These are phyloP conservation scores for Alauda arvensis DNA, from an alignment of 2,797 vertebrate genomes.

Conservation along the genomic window DNA sequence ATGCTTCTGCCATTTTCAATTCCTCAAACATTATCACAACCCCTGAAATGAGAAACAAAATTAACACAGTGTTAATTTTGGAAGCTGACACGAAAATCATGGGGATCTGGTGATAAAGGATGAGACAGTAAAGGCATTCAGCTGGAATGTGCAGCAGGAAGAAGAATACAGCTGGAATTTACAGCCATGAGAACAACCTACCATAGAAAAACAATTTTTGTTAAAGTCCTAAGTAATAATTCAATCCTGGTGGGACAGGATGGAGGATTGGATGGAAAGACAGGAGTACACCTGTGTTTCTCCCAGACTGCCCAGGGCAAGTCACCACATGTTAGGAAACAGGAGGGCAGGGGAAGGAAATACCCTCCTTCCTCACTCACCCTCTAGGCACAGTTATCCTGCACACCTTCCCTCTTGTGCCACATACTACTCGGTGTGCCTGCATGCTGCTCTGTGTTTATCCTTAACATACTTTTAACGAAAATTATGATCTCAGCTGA, in stretches of 20 bases:
- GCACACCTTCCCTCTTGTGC: not conserved
- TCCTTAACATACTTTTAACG: not conserved
- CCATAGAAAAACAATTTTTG: not conserved
- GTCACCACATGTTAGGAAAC: not conserved
- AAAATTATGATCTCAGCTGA: not conserved
- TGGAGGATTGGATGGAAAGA: not conserved
- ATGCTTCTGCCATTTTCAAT: not conserved
- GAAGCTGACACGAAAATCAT: not conserved
- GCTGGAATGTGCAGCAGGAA: not conserved
- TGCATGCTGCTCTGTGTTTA: not conserved
- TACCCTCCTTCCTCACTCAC: not conserved
- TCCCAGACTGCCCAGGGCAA: not conserved
- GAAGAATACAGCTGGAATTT: slow-evolving; percentile 13
- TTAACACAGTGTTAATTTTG: not conserved
- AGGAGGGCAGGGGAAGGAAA: not conserved
- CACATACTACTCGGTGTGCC: not conserved
- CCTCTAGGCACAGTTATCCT: not conserved
- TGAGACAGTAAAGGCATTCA: not conserved
- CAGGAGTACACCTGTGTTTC: not conserved
- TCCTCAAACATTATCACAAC: not conserved
- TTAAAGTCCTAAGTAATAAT: not conserved
- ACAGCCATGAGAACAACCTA: not conserved
- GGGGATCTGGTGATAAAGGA: not conserved
- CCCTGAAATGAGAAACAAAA: not conserved
- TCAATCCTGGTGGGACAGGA: not conserved